A percentile compares a stretch with the other conserved stretches of the same genome.
phyloP scores from a whole-genome alignment of 1,140 invertebrate species.

The Zeugodacus cucurbitae region DNA sequence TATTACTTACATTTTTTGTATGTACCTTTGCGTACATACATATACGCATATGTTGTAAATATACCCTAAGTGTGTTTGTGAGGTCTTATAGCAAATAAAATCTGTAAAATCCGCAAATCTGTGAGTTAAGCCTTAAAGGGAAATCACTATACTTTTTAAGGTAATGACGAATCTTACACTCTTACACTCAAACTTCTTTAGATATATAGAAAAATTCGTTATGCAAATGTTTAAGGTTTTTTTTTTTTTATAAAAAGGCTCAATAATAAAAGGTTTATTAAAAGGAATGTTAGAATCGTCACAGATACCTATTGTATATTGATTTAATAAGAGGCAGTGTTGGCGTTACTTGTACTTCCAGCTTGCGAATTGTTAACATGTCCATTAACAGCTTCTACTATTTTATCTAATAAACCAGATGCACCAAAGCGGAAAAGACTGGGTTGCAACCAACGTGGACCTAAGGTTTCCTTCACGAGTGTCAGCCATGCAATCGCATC shows the following conservation, averaged over 20 bases:
- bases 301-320: background rate
- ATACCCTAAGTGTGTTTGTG: background rate
- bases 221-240: too few relatives aligned
- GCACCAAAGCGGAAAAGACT: slow-evolving; percentile 94
- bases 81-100: background rate
- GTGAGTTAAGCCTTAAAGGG: too few relatives aligned
- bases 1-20: background rate
- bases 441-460: slow-evolving; percentile 86
- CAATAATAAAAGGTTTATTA: too few relatives aligned
- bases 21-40: background rate
- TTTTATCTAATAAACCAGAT: slow-evolving; percentile 85
- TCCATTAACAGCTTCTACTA: slow-evolving; percentile 66
- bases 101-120: background rate
- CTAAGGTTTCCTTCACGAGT: slow-evolving; percentile 87
- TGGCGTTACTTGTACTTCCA: background rate
- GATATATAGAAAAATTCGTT: too few relatives aligned
- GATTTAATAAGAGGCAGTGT: slow-evolving; percentile 16
- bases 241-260: too few relatives aligned
- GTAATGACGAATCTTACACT: too few relatives aligned
- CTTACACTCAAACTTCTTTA: too few relatives aligned
- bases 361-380: background rate
- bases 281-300: too few relatives aligned
- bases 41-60: background rate
- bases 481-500: slow-evolving; percentile 91
- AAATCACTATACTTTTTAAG: too few relatives aligned